These are phyloP conservation scores for Dryomyza anilis DNA, from an alignment of 2,888 invertebrate genomes.

Conservation along the genomic window DNA sequence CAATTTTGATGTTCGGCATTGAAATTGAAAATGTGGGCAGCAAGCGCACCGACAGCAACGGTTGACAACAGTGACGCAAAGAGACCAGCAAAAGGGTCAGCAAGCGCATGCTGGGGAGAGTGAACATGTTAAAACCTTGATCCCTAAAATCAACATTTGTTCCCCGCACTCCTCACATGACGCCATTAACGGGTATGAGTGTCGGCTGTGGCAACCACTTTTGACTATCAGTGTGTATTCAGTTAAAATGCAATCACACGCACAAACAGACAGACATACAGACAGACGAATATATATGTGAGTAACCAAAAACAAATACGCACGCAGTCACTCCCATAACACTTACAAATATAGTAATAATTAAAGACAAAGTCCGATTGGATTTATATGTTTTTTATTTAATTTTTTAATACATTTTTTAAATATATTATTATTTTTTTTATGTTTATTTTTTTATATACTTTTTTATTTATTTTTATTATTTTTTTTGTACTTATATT, in stretches of 20 bases:
- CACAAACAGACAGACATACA: not conserved
- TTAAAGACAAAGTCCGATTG: no score
- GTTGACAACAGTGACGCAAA: not conserved
- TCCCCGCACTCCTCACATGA: no score
- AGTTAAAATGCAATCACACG: slow-evolving; percentile 4
- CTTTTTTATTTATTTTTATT: no score
- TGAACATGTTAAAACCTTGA: slow-evolving; percentile 20
- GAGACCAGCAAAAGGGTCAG: not conserved
- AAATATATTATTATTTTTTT: no score
- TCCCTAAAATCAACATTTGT: slow-evolving; percentile 22
- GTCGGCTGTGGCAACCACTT: not conserved
- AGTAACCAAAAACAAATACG: no score
- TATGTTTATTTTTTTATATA: no score
- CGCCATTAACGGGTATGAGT: slow-evolving; percentile 4
- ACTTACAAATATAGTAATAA: no score
- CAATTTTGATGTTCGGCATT: slow-evolving; percentile 14
- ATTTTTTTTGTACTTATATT: no score
- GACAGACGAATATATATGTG: no score
- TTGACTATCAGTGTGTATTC: slow-evolving; percentile 18
- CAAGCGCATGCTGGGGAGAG: not conserved
- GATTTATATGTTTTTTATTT: no score
- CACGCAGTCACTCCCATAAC: no score
- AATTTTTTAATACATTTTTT: no score
- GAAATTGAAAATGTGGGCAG: slow-evolving; percentile 8
- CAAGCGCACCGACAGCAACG: not conserved